Base-by-base conservation (phyloP, 2,797 vertebrate species). In the Protosalanx chinensis region DNA sequence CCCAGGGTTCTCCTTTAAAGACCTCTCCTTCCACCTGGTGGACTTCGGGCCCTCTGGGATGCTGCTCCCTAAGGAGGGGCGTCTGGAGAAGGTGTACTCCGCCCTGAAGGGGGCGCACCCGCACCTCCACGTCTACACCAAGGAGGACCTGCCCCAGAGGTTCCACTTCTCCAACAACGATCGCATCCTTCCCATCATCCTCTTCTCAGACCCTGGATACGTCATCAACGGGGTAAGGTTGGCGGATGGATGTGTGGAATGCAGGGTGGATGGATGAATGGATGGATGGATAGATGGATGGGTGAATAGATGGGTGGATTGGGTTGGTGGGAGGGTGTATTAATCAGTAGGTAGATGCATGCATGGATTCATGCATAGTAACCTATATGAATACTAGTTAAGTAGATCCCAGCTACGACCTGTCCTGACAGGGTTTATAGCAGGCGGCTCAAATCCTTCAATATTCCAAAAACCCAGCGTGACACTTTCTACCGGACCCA, bases 161-260 rank as follows among this genome's bases (percentile, higher is more conserved):
- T 81, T 98, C 10, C 95, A 84, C 82, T 98, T 93, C 0, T 76
- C 94, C 72, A 91, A 85, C 33, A 82, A 95, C 0, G 0, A 89
- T 37, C 90, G 95, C 0, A 89, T 98, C 88, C 90, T 94, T 0
- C 93, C 97, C 0, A 91, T 98, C 30, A 0, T 99, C 66, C 4
- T 98, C 70, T 93, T 91, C 80, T 49, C 94, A 0, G 95, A 98
- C 6, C 82, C 86, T 0, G 96, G 96, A 88, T 97, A 97, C 0
- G 92, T 98, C 18, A 95, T 98, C 80, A 95, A 97, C 0, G 95
- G 95, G 93, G 97, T 98, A 84, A 79, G 94, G 82, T 12, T 27
- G 18, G 20, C 27, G 37, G 37, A 35, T 35, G 37, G 12, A 35
- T 35, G 33, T 4, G 6, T 35, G 33, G 6, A 35, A 27, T 27